Base-by-base conservation (phyloP, 2,888 invertebrate genomes). In the Tetrapedia diversipes region DNA sequence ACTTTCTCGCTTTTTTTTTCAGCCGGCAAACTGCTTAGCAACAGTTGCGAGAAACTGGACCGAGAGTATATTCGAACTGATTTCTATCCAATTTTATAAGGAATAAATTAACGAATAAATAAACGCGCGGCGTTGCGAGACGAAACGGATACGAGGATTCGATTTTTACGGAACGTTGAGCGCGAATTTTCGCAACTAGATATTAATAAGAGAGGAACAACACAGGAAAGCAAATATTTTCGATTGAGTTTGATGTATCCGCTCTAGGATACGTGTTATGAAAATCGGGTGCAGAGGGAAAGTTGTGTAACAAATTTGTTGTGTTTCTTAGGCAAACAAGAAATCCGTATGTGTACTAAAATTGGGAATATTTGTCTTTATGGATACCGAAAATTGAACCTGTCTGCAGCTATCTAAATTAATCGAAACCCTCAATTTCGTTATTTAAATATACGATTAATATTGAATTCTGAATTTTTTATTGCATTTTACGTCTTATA, bases 281-380 rank as follows among this genome's bases (percentile, higher is more conserved):
- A 29, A 65, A 54, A 54, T 32, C 4, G 8, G 11, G 45, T 27
- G 19, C 10, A 34, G 34, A 24, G 10, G 2, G 2, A 34, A 16
- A 6, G 41, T 53, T 41, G 6, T 16, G 1, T 4, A 27, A 29
- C 7, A 14, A 47, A 11, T 66, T 66, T 59, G 47, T 66, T 16
- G 29, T 22, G 8, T 34, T 47, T 45, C n/a, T n/a, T n/a, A n/a
- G 7, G 3, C 0, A 19, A 59, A 19, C n/a, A 29, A 10, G 2
- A 16, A 6, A 1, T 4, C 1, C 27, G 16, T 6, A 2, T n/a
- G 14, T 49, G 11, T 19, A 11, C 11, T 24, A 16, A 19, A 34
- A 66, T 66, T 34, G 32, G 24, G 14, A 14, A 19, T 57, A 27
- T 57, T 47, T 57, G 45, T n/a, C n/a, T n/a, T n/a, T n/a, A n/a